These are phyloP conservation scores for Bostrychus sinensis DNA, from an alignment of 2,113 vertebrate genomes.

Conservation along the genomic window DNA sequence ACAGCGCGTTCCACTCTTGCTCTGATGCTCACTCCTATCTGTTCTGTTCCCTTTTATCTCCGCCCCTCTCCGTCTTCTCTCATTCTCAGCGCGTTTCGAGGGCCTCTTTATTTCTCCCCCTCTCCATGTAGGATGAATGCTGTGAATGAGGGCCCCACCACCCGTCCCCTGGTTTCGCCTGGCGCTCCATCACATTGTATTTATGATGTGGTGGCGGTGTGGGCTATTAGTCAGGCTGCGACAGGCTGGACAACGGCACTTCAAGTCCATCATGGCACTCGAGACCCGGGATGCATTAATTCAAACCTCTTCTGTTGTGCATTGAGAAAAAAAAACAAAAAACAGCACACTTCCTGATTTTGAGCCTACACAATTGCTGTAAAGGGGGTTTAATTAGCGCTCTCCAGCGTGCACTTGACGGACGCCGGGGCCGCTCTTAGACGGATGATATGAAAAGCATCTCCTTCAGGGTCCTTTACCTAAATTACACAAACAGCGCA, in stretches of 20 bases:
- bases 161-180: slow-evolving; percentile 45
- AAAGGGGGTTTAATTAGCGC: slow-evolving; percentile 50
- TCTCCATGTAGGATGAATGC: slow-evolving; percentile 61
- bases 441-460: not conserved
- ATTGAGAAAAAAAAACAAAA: no score
- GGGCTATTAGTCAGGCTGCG: slow-evolving; percentile 57
- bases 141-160: slow-evolving; percentile 39
- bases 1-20: no score
- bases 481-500: slow-evolving; percentile 5
- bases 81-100: slow-evolving; percentile 34
- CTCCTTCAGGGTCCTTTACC: slow-evolving; percentile 1
- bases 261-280: slow-evolving; percentile 43
- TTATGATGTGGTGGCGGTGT: slow-evolving; percentile 54
- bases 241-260: slow-evolving; percentile 24
- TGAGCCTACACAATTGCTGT: slow-evolving; percentile 20
- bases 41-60: slow-evolving; percentile 43
- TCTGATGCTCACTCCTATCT: slow-evolving; percentile 28
- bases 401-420: not conserved
- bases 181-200: slow-evolving; percentile 49
- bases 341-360: slow-evolving; percentile 28
- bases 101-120: slow-evolving; percentile 56
- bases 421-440: slow-evolving; percentile 12
- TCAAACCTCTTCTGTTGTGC: slow-evolving; percentile 40
- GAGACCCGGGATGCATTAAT: slow-evolving; percentile 44
- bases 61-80: slow-evolving; percentile 21